Conservation (phyloP, 2,888 invertebrate genomes). For the Frankliniella fusca region DNA sequence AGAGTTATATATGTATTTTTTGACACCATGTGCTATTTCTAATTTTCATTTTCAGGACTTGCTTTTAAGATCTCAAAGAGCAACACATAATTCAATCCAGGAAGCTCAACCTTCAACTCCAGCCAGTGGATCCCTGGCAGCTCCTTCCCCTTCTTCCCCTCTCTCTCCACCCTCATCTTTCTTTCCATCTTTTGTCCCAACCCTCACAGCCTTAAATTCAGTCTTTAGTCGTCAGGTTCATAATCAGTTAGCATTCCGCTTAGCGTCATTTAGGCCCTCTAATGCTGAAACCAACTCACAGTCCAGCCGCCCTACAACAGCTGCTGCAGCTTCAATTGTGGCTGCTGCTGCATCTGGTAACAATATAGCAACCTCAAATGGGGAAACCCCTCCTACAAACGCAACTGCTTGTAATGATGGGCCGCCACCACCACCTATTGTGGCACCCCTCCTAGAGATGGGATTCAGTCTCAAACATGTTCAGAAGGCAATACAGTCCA, state of each 20-base stretch:
- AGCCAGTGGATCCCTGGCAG: neutral
- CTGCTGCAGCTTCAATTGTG: neutral
- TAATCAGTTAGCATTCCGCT: neutral
- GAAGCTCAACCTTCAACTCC: neutral
- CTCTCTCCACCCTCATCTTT: neutral
- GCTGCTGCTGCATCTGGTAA: neutral
- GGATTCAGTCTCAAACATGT: conserved; percentile 58
- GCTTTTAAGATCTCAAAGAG: neutral
- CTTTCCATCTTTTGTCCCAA: neutral
- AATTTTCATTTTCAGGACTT: conserved; percentile 2
- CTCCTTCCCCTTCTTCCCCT: neutral
- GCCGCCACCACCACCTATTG: conserved; percentile 51
- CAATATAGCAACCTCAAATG: neutral
- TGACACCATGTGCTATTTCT: neutral
- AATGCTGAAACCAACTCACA: neutral
- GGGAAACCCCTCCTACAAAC: neutral
- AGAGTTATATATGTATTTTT: neutral
- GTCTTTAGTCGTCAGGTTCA: neutral
- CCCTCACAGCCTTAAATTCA: neutral
- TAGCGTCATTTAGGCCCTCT: neutral
- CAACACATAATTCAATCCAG: neutral
- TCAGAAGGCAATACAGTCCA: conserved; percentile 54
- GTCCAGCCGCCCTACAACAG: too few relatives aligned
- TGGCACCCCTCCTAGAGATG: conserved; percentile 58
- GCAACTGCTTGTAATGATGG: neutral